Evolutionary conservation across 1,140 invertebrate genomes (phyloP).

Genomic region (Platorchestia sp.): DNA sequence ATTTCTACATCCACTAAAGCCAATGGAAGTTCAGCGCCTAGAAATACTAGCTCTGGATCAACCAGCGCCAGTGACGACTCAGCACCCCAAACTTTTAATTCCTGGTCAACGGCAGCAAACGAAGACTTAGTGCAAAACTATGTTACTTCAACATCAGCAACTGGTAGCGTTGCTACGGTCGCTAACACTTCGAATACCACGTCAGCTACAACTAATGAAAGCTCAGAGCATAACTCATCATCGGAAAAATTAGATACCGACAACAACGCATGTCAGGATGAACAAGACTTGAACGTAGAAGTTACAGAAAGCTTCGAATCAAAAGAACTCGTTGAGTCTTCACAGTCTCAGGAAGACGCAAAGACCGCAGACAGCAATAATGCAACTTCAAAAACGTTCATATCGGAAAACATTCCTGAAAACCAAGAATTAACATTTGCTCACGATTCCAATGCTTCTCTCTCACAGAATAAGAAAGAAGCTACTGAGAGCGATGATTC

Average conservation of each 20-base stretch:
- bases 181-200: neutral
- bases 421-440: neutral
- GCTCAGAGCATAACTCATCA: neutral
- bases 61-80: neutral
- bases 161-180: neutral
- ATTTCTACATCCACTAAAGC: neutral
- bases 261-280: neutral
- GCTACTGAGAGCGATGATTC: neutral
- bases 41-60: neutral
- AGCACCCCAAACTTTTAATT: neutral
- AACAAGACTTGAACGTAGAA: neutral
- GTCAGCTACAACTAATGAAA: neutral
- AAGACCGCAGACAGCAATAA: neutral
- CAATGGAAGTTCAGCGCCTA: neutral
- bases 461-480: neutral
- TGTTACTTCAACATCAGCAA: neutral
- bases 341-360: neutral
- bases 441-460: neutral
- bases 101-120: neutral
- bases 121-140: neutral
- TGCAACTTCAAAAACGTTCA: neutral
- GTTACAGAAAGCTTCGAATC: neutral
- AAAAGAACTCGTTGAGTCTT: neutral
- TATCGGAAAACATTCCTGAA: neutral
- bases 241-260: neutral